These are phyloP conservation scores for Ptilodon capucinus DNA, from an alignment of 2,888 invertebrate genomes.

Conservation along the genomic window DNA sequence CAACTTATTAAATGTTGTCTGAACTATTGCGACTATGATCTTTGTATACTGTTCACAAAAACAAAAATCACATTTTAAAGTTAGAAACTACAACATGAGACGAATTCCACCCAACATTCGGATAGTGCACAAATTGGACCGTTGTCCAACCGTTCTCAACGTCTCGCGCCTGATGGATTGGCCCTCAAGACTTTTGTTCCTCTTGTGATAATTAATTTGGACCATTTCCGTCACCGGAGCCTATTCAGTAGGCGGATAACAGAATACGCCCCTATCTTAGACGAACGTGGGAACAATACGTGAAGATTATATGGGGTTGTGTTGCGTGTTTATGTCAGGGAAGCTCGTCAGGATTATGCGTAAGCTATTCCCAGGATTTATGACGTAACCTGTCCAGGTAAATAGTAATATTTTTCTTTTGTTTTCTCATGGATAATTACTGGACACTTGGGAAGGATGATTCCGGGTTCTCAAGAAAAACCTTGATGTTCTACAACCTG, in stretches of 20 bases:
- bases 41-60: too few relatives aligned
- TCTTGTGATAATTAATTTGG: constrained; percentile 59
- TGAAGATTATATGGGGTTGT: constrained; percentile 32
- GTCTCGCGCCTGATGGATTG: constrained; percentile 52
- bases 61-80: background rate
- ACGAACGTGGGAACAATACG: constrained; percentile 33
- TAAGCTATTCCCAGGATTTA: too few relatives aligned
- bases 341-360: constrained; percentile 16
- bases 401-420: too few relatives aligned
- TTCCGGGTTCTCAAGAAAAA: too few relatives aligned
- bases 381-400: too few relatives aligned
- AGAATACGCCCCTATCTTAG: constrained; percentile 37
- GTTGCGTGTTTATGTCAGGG: constrained; percentile 12
- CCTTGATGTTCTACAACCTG: too few relatives aligned
- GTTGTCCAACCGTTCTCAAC: constrained; percentile 52
- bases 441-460: too few relatives aligned
- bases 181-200: constrained; percentile 57
- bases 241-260: constrained; percentile 28
- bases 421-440: too few relatives aligned
- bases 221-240: constrained; percentile 39
- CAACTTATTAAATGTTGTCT: too few relatives aligned
- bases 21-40: too few relatives aligned
- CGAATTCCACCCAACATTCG: constrained; percentile 19
- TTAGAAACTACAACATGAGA: background rate
- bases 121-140: constrained; percentile 40